Evolutionary conservation across 2,113 vertebrate species (phyloP).

Genomic region (Cyanocitta stelleri): DNA sequence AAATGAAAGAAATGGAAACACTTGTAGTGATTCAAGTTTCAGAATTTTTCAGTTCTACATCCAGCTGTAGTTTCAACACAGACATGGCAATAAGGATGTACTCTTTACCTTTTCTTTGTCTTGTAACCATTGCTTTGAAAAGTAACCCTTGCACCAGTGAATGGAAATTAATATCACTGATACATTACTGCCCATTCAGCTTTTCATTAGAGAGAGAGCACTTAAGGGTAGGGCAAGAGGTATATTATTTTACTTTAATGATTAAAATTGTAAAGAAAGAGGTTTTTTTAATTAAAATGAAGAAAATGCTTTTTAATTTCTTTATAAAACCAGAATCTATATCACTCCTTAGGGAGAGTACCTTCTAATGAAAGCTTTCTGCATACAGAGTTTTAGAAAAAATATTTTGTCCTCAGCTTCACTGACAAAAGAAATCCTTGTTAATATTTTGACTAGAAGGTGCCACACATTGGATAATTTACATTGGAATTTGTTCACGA

Average conservation of each 20-base stretch:
- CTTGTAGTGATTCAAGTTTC: neutral
- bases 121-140: neutral
- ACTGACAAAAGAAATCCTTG: neutral
- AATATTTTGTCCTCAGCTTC: neutral
- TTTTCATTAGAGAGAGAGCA: neutral
- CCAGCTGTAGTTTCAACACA: neutral
- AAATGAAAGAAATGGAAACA: neutral
- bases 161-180: neutral
- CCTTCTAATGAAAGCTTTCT: neutral
- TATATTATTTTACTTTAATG: neutral
- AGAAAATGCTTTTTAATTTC: neutral
- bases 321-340: neutral
- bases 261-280: neutral
- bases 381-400: neutral
- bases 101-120: neutral
- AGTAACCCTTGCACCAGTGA: neutral
- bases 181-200: neutral
- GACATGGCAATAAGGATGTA: neutral
- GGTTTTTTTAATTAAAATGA: neutral
- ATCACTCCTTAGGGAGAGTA: neutral
- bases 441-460: neutral
- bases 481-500: neutral
- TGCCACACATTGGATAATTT: neutral
- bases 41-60: neutral
- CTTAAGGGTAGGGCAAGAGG: neutral